Percentiles rank a stretch among this genome's conserved stretches.
These are phyloP conservation scores for Psittacula echo DNA, from an alignment of 2,797 vertebrate genomes.

Conservation along the genomic window DNA sequence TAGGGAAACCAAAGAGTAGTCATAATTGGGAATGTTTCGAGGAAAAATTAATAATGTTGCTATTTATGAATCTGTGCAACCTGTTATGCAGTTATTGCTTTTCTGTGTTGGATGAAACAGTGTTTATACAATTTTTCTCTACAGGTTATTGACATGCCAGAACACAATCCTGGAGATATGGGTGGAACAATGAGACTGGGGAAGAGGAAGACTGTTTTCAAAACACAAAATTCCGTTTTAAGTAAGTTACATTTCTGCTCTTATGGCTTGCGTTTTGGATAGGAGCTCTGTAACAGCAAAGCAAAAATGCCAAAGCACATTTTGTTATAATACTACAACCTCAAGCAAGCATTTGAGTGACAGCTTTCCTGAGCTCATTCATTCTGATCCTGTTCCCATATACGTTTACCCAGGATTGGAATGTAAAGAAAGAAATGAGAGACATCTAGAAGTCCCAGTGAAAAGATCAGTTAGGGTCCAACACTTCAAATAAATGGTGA, in stretches of 20 bases:
- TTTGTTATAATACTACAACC: not conserved
- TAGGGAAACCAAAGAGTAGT: not conserved
- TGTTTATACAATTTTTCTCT: conserved; percentile 36
- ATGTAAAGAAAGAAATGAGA: not conserved
- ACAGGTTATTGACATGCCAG: conserved; percentile 83
- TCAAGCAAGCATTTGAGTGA: not conserved
- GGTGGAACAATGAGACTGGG: conserved; percentile 83
- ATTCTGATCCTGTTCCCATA: not conserved
- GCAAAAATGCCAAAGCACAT: not conserved
- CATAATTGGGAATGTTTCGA: not conserved
- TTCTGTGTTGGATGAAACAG: not conserved
- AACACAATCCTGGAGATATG: conserved; percentile 80
- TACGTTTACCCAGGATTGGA: not conserved
- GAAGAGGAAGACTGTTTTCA: conserved; percentile 81
- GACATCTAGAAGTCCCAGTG: not conserved
- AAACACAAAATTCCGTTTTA: conserved; percentile 77
- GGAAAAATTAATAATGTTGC: not conserved
- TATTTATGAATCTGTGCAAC: not conserved
- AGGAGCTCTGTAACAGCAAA: not conserved
- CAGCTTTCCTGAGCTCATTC: not conserved
- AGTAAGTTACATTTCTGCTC: conserved; percentile 70
- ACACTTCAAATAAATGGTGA: not conserved
- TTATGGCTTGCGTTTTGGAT: not conserved
- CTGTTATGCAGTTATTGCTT: not conserved
- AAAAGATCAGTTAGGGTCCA: not conserved